A percentile compares a stretch with the other conserved stretches of the same genome.
Evolutionary conservation across 2,797 vertebrate genomes (phyloP).

Genomic region (Leptoclinus maculatus): DNA sequence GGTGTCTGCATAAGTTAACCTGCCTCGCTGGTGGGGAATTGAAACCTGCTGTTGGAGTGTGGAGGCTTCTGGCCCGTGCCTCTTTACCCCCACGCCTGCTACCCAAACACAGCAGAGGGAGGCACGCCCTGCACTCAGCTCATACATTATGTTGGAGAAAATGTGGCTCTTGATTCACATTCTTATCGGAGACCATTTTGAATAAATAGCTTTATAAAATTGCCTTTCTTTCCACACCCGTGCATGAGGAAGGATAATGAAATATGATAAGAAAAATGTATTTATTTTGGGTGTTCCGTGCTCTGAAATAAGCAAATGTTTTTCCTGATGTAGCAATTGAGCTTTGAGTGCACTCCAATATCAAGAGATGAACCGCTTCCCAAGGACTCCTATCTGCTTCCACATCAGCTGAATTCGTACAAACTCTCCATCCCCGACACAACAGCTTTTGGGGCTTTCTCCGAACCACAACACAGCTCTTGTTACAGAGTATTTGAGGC

Average conservation of each 20-base stretch:
- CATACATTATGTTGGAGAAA: constrained; percentile 29
- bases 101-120: constrained; percentile 68
- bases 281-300: constrained; percentile 13
- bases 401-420: constrained; percentile 43
- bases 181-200: constrained; percentile 21
- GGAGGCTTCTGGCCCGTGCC: constrained; percentile 46
- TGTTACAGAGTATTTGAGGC: constrained; percentile 59
- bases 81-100: constrained; percentile 58
- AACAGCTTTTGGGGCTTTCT: constrained; percentile 47
- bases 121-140: constrained; percentile 55
- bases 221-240: neutral
- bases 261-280: constrained; percentile 35
- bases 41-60: constrained; percentile 77
- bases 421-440: constrained; percentile 32
- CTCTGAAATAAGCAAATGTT: constrained; percentile 32
- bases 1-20: constrained; percentile 72
- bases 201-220: constrained; percentile 19
- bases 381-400: constrained; percentile 36
- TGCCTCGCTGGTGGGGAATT: constrained; percentile 69
- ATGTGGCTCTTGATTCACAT: constrained; percentile 1
- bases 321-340: constrained; percentile 8
- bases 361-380: constrained; percentile 22
- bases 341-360: constrained; percentile 10
- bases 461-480: constrained; percentile 60
- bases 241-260: constrained; percentile 21